Base-by-base conservation (phyloP, 1,140 invertebrate genomes). In the Papilio helenus region DNA sequence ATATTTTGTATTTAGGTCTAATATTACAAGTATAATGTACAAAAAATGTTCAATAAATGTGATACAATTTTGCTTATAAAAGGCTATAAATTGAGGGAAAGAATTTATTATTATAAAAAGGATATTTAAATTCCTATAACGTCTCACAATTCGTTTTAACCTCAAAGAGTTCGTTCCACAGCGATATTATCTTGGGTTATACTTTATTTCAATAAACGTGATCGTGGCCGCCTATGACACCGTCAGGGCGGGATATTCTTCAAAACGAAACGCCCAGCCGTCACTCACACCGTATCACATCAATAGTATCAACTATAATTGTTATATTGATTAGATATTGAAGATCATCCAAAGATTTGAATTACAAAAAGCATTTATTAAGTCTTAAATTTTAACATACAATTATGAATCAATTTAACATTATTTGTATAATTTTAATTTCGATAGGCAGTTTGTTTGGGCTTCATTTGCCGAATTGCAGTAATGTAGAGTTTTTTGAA, bases 401-500 rank as follows among this genome's bases (percentile, higher is more conserved):
- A 61, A 61, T 61, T 26, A 26, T 68, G 61, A 5, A 29, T 68
- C 12, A 8, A 2, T 68, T 29, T 34, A 16, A 68, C 23, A 4
- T 68, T 68, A 14, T 68, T 29, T 34, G 29, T 68, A 34, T 68
- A 7, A 12, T 72, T n/a, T 61, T 79, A 42, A 58, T 72, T 1
- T 79, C 85, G 39, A 72, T 71, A 65, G 68, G 61, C 61, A 79
- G 49, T 72, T 85, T 83, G 10, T 77, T 82, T 68, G 79, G 86
- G 3, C 58, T 90, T 8, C 85, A 84, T 61, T 72, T 89, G 58
- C 89, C 92, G 2, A 86, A 74, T 23, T 94, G 92, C 81, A 85
- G 84, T 12, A 26, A 44, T 5, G 86, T 82, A 1, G 82, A 90
- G 20, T 93, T 85, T 80, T 93, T 87, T 79, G 93, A 94, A 49